Percentiles rank a stretch among this genome's conserved stretches.
Evolutionary conservation across 2,888 invertebrate genomes (phyloP).

Genomic region (Drosophila melanosoma): DNA sequence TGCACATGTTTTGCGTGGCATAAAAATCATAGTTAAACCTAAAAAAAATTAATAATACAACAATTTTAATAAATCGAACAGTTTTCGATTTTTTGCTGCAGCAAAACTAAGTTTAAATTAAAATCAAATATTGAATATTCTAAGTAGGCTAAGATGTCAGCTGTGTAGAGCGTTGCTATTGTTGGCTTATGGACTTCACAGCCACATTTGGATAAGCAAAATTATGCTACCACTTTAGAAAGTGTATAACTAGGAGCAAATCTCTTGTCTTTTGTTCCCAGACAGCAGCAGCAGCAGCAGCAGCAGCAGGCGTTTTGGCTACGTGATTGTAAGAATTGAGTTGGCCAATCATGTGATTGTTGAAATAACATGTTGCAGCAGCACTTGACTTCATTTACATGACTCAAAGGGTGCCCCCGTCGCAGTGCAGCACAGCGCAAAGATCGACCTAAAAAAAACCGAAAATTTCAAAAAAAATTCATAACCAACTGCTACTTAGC

Average conservation of each 20-base stretch:
- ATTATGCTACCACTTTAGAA: background rate
- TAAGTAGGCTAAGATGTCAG: background rate
- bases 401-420: conserved; percentile 46
- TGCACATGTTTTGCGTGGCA: background rate
- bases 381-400: conserved; percentile 75
- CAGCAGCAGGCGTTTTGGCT: conserved; percentile 1
- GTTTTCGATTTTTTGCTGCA: background rate
- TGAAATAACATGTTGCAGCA: conserved; percentile 70
- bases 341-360: conserved; percentile 73
- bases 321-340: conserved; percentile 33
- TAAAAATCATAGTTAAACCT: background rate
- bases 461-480: conserved; percentile 21
- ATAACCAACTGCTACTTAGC: conserved; percentile 65
- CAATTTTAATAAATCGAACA: background rate
- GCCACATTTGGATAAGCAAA: background rate
- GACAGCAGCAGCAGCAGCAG: background rate
- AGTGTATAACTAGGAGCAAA: background rate
- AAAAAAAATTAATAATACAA: background rate
- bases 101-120: background rate
- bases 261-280: conserved; percentile 15
- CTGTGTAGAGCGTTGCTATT: background rate
- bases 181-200: background rate
- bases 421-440: background rate
- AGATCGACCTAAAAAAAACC: conserved; percentile 19
- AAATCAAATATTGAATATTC: background rate